A percentile compares a stretch with the other conserved stretches of the same genome.
Conservation (phyloP, 2,113 vertebrate genomes). For the Aegithalos caudatus region DNA sequence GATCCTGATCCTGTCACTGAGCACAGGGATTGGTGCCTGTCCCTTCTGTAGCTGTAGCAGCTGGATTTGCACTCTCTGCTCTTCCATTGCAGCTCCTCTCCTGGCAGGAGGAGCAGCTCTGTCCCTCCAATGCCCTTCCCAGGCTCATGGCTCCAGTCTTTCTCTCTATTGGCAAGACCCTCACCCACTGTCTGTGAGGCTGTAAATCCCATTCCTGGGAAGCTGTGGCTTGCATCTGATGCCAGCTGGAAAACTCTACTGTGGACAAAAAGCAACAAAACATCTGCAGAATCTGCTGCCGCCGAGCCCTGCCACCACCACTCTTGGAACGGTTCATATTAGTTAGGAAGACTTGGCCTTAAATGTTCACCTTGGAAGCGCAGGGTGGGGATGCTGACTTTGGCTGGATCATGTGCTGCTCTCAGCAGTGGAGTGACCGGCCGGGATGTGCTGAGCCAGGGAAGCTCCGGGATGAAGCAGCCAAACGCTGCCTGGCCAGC, state of each 20-base stretch:
- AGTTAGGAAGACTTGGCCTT: background rate
- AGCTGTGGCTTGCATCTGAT: background rate
- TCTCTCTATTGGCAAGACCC: background rate
- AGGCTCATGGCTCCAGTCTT: background rate
- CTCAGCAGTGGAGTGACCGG: background rate
- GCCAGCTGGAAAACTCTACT: background rate
- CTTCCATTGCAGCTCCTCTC: background rate
- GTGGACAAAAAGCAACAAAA: background rate
- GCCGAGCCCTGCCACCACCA: rapidly evolving
- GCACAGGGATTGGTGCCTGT: background rate
- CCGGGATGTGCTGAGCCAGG: background rate
- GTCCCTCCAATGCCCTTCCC: background rate
- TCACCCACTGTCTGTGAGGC: background rate
- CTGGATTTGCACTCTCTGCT: background rate
- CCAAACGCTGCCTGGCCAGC: background rate
- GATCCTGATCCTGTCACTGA: background rate
- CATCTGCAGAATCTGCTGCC: background rate
- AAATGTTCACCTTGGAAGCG: background rate
- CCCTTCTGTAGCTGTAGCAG: background rate
- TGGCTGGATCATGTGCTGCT: background rate
- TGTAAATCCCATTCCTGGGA: background rate
- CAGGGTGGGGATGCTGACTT: background rate
- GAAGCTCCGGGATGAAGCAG: background rate
- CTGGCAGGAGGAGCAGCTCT: background rate
- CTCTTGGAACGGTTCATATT: too few species aligned